Base-by-base conservation (phyloP, 1,140 invertebrate species). In the Centruroides sculpturatus region DNA sequence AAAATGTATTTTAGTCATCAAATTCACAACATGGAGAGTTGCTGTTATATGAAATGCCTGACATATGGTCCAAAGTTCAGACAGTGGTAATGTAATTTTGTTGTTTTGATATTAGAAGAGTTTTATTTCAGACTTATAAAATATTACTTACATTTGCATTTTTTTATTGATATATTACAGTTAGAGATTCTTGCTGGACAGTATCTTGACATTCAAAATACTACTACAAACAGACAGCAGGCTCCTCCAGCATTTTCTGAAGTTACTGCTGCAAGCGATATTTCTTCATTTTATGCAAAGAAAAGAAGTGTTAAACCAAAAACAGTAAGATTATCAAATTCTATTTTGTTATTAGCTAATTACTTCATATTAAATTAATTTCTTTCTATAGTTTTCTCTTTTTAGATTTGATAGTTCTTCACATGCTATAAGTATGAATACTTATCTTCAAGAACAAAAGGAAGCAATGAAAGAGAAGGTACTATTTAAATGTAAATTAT, bases 41-140 rank as follows among this genome's bases (percentile, higher is more conserved):
- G 8, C 8, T 41, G 41, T 41, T 41, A 51, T 92, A 92, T 74
- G 83, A 84, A 66, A 83, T 89, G 68, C 80, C 83, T 12, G 85
- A 92, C 73, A 87, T 92, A 66, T 94, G 91, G 90, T 83, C 81
- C 47, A 86, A 87, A 69, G 84, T 92, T 35, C 91, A 95, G 73
- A 81, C 82, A 69, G 86, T 92, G 65, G 86, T 92, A 79, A 78
- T 81, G 77, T 10, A 56, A 41, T 41, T 41, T 8, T 41, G 41
- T 41, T 41, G 41, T 41, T 41, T 41, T 41, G 41, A 41, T 8
- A 41, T 41, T 41, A 6, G 8, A 41, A 41, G 0, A 41, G 8
- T 41, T 6, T 62, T 23, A 23, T 23, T 23, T 23, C 23, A 55
- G 59, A 3, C 59, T 57, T 55, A 46, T 34, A 13, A 47, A 62